Conservation (phyloP, 92 coral and sea anemone genomes). For the Plumapathes pennacea region DNA sequence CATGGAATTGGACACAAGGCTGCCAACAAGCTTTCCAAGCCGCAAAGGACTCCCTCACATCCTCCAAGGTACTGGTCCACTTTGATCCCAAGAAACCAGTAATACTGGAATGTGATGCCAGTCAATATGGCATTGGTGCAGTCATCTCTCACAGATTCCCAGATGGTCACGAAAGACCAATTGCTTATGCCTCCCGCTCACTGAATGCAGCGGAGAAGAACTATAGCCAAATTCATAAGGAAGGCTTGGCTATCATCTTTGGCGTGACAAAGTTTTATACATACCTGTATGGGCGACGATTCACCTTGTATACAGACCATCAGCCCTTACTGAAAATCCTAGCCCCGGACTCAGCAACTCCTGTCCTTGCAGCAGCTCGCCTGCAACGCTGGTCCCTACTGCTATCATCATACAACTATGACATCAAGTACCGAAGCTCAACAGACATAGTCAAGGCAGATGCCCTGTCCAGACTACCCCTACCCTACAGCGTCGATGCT, state of each 20-base stretch:
- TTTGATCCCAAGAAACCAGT: constrained; percentile 33
- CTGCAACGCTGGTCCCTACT: constrained; percentile 57
- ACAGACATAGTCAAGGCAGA: constrained; percentile 45
- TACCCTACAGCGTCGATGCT: constrained; percentile 5
- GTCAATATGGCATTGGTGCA: constrained; percentile 18
- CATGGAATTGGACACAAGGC: constrained; percentile 25
- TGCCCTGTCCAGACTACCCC: constrained; percentile 41
- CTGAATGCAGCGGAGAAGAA: constrained; percentile 25
- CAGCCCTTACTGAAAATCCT: constrained; percentile 41
- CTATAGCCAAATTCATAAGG: constrained; percentile 43
- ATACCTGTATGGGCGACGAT: constrained; percentile 35
- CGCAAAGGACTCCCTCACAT: constrained; percentile 37
- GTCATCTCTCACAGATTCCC: constrained; percentile 36
- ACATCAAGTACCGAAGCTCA: constrained; percentile 34
- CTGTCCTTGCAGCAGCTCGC: constrained; percentile 20
- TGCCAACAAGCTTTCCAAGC: constrained; percentile 35
- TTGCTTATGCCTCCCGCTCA: constrained; percentile 43
- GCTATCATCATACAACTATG: constrained; percentile 27
- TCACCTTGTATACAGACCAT: constrained; percentile 46
- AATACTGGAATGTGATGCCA: constrained; percentile 8
- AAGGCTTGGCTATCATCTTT: constrained; percentile 38
- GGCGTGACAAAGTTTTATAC: constrained; percentile 40
- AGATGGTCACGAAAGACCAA: constrained; percentile 20
- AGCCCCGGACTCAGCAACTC: constrained; percentile 55
- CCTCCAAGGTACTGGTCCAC: constrained; percentile 30